A percentile compares a stretch with the other conserved stretches of the same genome.
These are phyloP conservation scores for Hyperopisus bebe DNA, from an alignment of 2,113 vertebrate genomes.

Conservation along the genomic window DNA sequence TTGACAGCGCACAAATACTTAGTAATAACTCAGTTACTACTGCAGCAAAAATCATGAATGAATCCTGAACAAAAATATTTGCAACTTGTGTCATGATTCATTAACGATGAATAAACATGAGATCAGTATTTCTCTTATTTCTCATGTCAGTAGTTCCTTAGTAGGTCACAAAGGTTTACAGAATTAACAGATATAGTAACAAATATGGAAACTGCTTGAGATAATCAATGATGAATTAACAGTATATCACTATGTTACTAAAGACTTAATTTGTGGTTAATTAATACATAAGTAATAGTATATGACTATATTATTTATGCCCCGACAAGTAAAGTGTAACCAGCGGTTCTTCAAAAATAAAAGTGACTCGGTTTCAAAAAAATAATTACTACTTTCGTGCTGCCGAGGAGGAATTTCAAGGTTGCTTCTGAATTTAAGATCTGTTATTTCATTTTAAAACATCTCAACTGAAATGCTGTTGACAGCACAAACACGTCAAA, in stretches of 20 bases:
- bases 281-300: not conserved
- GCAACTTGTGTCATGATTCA: not conserved
- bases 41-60: not conserved
- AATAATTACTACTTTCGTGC: not conserved
- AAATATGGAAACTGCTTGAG: not conserved
- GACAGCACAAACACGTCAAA: not conserved
- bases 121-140: not conserved
- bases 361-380: not conserved
- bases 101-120: not conserved
- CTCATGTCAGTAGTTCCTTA: not conserved
- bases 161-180: not conserved
- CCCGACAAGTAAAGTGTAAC: not conserved
- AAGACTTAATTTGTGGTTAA: not conserved
- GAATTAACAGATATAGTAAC: not conserved
- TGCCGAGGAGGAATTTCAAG: not conserved
- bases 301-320: not conserved
- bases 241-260: not conserved
- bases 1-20: not conserved
- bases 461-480: not conserved
- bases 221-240: not conserved
- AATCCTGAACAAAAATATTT: not conserved
- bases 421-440: not conserved
- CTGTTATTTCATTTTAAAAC: conserved; percentile 1
- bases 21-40: not conserved
- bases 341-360: not conserved